A percentile compares a stretch with the other conserved stretches of the same genome.
These are phyloP conservation scores for Boulengerochromis microlepis DNA, from an alignment of 2,113 vertebrate species.

Conservation along the genomic window DNA sequence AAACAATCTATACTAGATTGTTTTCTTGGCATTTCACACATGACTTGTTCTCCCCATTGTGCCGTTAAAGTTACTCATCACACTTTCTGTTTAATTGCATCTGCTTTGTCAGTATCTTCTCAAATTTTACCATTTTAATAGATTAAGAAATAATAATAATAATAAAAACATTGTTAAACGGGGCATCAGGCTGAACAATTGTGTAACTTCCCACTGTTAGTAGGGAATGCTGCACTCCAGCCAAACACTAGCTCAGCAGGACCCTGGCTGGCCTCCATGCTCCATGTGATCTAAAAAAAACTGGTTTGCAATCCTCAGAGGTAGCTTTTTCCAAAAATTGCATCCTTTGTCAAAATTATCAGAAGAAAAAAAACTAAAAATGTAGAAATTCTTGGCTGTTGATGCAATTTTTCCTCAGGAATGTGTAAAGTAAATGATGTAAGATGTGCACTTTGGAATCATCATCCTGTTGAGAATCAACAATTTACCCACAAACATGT, in stretches of 20 bases:
- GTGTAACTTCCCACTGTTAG: background rate
- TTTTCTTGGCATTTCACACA: background rate
- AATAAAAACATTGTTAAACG: accelerated
- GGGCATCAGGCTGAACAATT: background rate
- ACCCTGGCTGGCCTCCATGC: background rate
- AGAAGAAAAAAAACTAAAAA: background rate
- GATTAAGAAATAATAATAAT: background rate
- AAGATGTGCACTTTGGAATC: background rate
- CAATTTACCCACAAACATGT: background rate
- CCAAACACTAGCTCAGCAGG: background rate
- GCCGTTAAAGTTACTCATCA: background rate
- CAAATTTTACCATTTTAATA: background rate
- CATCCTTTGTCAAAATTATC: background rate
- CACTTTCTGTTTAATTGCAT: background rate
- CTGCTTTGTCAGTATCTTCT: background rate
- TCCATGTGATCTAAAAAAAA: accelerated
- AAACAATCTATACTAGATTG: background rate
- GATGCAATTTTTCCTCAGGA: background rate
- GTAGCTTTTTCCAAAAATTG: background rate
- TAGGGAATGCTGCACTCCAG: background rate
- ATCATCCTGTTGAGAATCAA: background rate
- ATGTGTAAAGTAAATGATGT: background rate
- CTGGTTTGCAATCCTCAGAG: background rate
- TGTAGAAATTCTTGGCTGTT: background rate
- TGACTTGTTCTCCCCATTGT: background rate